Evolutionary conservation across 2,797 vertebrate genomes (phyloP).

Genomic region (Sarcophilus harrisii): DNA sequence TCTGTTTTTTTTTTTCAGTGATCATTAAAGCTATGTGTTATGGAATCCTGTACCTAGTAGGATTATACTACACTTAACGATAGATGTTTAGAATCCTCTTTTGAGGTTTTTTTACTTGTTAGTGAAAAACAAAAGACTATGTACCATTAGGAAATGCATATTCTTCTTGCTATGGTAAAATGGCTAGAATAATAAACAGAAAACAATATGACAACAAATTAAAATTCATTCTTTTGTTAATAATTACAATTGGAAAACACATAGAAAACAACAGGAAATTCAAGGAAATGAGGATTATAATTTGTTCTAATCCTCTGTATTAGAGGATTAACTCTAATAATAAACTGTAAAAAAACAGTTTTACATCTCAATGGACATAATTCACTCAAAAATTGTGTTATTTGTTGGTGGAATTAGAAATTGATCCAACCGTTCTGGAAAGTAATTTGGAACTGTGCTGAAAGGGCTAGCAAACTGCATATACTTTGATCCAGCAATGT

Average conservation of each 20-base stretch:
- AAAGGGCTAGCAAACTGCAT: no score
- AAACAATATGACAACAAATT: not conserved
- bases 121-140: not conserved
- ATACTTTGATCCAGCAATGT: no score
- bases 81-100: not conserved
- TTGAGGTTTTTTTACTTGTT: not conserved
- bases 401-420: no score
- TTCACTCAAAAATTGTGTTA: no score
- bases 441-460: no score
- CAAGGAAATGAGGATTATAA: not conserved
- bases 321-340: no score
- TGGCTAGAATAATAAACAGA: not conserved
- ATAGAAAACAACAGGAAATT: not conserved
- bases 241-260: not conserved
- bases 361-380: no score
- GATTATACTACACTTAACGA: not conserved
- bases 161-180: not conserved
- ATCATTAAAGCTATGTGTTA: not conserved
- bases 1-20: not conserved
- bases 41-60: not conserved
- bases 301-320: no score
- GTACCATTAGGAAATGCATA: not conserved
- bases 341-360: no score
- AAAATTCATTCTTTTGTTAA: not conserved
- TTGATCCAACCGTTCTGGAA: no score